phyloP scores from a whole-genome alignment of 2,888 invertebrate genomes.

The Ferdinandea cuprea region DNA sequence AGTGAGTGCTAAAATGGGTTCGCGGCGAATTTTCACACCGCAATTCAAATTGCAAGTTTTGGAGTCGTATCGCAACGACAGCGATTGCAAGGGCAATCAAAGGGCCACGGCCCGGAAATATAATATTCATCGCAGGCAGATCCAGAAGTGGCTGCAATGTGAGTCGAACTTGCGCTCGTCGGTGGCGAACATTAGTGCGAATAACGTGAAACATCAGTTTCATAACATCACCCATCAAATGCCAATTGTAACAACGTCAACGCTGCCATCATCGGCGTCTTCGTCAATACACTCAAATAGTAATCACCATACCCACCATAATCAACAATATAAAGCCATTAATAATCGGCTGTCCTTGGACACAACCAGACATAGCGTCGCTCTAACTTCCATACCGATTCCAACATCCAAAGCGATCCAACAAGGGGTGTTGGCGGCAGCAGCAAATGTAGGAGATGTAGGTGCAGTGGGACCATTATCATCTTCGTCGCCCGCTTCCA shows the following conservation, averaged over 20 bases:
- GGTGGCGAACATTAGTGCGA: constrained; percentile 84
- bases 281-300: constrained; percentile 71
- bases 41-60: constrained; percentile 95
- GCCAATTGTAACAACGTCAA: constrained; percentile 70
- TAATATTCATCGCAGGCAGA: constrained; percentile 94
- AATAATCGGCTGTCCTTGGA: constrained; percentile 78
- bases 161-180: constrained; percentile 91
- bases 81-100: constrained; percentile 94
- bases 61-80: constrained; percentile 93
- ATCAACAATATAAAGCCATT: constrained; percentile 73
- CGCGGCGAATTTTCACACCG: constrained; percentile 93
- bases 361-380: constrained; percentile 78
- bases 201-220: constrained; percentile 80
- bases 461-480: constrained; percentile 76
- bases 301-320: constrained; percentile 72
- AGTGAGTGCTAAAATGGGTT: constrained; percentile 86
- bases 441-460: constrained; percentile 71
- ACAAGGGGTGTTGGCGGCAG: constrained; percentile 77
- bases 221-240: constrained; percentile 78
- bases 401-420: constrained; percentile 74
- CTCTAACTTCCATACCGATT: constrained; percentile 75
- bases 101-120: constrained; percentile 95
- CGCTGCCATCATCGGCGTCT: constrained; percentile 63
- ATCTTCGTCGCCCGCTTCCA: constrained; percentile 75
- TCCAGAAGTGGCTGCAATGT: constrained; percentile 96